Evolutionary conservation across 37 sponge, comb jelly and placozoan species (phyloP), one percentile per base, ranked within the genome.

Genomic region (Petrosia ficiformis): DNA sequence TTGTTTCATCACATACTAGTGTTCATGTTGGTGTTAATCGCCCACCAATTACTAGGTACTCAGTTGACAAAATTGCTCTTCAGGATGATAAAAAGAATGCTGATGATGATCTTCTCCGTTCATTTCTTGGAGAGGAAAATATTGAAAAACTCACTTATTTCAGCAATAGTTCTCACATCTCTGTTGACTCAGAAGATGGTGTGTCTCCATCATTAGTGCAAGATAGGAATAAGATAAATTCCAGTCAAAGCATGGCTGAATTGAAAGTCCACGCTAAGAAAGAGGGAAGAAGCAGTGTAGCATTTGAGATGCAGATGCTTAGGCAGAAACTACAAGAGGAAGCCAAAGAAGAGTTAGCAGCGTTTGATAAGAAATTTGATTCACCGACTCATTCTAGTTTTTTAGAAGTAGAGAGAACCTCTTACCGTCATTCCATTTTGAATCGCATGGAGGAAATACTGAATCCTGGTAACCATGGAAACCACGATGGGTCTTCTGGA

Each of bases 291-390:
- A 33, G 44, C 36, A 73, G 79, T 74, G 75, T 85, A 34, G 67
- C 26, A 31, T 66, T 67, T 11, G 86, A 85, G 60, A 85, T 85
- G 86, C 68, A 85, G 75, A 39, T 78, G 30, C 75, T 85, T 38
- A 22, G 86, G 48, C 42, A 32, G 22, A 80, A 73, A 21, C 60
- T 85, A 22, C 80, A 79, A 33, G 80, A 85, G 68, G 76, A 36
- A 16, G 42, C 80, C 14, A 22, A 56, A 1, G 30, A 57, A 31
- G 80, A 78, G 48, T 41, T 85, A 33, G 86, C 57, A 14, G 86
- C 76, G 22, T 59, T 85, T 38, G 86, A 85, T 59, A 25, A 30
- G 68, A 57, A 85, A 57, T 73, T 38, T 61, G 28, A 11, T 26
- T 5, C 5, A 61, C 63, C 63, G 11, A n/a, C 25, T 22, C 28